Evolutionary conservation across 2,888 invertebrate species (phyloP).

Genomic region (Stenoptilia bipunctidactyla): DNA sequence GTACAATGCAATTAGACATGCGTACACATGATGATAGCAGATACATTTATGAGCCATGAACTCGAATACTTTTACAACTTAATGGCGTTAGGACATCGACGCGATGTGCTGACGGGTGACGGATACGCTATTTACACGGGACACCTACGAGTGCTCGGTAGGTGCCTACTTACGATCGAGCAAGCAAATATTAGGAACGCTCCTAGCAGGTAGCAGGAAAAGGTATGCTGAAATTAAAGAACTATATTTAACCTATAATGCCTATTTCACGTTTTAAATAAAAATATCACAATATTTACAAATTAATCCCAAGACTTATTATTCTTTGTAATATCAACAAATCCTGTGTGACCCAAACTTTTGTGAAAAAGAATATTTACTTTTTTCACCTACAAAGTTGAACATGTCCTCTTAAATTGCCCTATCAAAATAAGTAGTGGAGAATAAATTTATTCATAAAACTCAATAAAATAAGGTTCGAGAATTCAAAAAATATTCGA

Average conservation of each 20-base stretch:
- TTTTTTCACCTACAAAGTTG: too few species aligned
- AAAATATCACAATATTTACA: slow-evolving; percentile 71
- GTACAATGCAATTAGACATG: slow-evolving; percentile 58
- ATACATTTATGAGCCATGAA: slow-evolving; percentile 32
- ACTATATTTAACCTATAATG: slow-evolving; percentile 48
- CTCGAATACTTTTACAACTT: slow-evolving; percentile 33
- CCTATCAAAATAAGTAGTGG: too few species aligned
- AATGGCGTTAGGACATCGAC: slow-evolving; percentile 16
- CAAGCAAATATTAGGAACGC: slow-evolving; percentile 30
- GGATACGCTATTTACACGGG: slow-evolving; percentile 30
- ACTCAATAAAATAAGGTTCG: too few species aligned
- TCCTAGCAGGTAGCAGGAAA: slow-evolving; percentile 35
- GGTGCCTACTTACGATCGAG: slow-evolving; percentile 21
- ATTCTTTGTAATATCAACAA: slow-evolving; percentile 44
- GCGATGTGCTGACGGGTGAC: slow-evolving; percentile 13
- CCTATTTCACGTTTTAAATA: slow-evolving; percentile 60
- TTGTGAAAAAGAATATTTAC: too few species aligned
- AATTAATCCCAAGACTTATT: slow-evolving; percentile 46
- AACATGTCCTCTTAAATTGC: too few species aligned
- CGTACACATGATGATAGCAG: slow-evolving; percentile 43
- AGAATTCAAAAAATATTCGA: too few species aligned
- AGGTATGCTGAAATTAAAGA: slow-evolving; percentile 32
- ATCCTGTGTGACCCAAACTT: slow-evolving; percentile 31
- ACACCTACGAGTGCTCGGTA: slow-evolving; percentile 15
- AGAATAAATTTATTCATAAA: too few species aligned